These are phyloP conservation scores for Psittacula echo DNA, from an alignment of 2,797 vertebrate genomes.

Conservation along the genomic window DNA sequence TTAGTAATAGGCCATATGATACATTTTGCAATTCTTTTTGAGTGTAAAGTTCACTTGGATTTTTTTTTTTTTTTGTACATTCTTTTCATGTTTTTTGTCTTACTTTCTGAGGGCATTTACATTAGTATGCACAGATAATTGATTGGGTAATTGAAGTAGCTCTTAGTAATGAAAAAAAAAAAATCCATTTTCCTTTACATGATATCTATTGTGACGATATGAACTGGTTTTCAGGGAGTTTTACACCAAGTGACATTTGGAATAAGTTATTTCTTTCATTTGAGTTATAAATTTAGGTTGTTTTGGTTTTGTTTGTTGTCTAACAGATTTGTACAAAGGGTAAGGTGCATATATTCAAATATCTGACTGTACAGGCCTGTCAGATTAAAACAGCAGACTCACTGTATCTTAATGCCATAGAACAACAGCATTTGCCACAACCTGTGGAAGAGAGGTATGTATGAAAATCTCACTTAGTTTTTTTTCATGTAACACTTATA, in stretches of 20 bases:
- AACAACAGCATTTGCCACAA: slow-evolving; percentile 84
- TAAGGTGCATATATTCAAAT: slow-evolving; percentile 97
- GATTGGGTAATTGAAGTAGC: background rate
- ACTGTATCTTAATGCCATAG: slow-evolving; percentile 87
- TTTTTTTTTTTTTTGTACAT: background rate
- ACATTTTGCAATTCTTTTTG: background rate
- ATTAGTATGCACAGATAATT: background rate
- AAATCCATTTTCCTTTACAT: background rate
- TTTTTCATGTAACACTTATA: background rate
- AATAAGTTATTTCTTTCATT: background rate
- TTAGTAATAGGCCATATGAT: background rate
- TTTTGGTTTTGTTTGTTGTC: slow-evolving; percentile 7
- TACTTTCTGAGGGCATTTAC: background rate
- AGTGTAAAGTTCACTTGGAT: background rate
- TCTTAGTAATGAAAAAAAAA: background rate
- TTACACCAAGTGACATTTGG: background rate
- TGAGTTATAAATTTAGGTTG: background rate
- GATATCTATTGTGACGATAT: background rate
- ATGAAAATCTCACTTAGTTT: background rate
- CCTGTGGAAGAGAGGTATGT: slow-evolving; percentile 88
- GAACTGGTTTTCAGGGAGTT: background rate
- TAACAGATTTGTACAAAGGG: slow-evolving; percentile 93
- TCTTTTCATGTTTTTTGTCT: background rate
- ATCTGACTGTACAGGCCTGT: slow-evolving; percentile 91
- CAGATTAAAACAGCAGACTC: slow-evolving; percentile 90